Percentiles rank a stretch among this genome's conserved stretches.
Evolutionary conservation across 2,888 invertebrate species (phyloP).

Genomic region (Girardia tigrina): DNA sequence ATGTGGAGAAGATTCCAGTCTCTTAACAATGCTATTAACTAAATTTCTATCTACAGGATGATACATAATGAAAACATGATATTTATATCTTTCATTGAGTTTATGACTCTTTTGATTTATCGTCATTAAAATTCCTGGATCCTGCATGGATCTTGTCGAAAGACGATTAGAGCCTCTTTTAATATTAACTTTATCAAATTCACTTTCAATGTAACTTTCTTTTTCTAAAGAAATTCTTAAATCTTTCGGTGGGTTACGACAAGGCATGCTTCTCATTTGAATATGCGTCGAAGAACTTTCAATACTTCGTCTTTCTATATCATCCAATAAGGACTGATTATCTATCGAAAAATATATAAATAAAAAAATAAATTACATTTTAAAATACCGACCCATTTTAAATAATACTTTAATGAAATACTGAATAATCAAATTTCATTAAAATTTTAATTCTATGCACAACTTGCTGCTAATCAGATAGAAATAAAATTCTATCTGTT

Average conservation of each 20-base stretch:
- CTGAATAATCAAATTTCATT: background rate
- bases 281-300: slow-evolving; percentile 7
- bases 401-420: background rate
- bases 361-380: background rate
- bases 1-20: slow-evolving; percentile 41
- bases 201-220: background rate
- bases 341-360: background rate
- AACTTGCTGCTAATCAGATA: background rate
- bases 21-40: slow-evolving; percentile 40
- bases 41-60: slow-evolving; percentile 40
- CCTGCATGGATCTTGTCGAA: slow-evolving; percentile 29
- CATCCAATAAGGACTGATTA: background rate
- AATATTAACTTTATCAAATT: background rate
- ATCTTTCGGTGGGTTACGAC: background rate
- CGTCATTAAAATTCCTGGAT: slow-evolving; percentile 35
- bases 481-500: background rate
- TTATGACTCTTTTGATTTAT: slow-evolving; percentile 33
- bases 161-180: background rate
- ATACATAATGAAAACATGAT: slow-evolving; percentile 43
- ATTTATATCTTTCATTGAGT: slow-evolving; percentile 41
- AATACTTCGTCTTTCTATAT: background rate
- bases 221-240: background rate
- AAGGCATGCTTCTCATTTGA: background rate
- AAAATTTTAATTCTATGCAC: background rate
- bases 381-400: background rate